These are phyloP conservation scores for Unio pictorum DNA, from an alignment of 2,888 invertebrate genomes.

Conservation along the genomic window DNA sequence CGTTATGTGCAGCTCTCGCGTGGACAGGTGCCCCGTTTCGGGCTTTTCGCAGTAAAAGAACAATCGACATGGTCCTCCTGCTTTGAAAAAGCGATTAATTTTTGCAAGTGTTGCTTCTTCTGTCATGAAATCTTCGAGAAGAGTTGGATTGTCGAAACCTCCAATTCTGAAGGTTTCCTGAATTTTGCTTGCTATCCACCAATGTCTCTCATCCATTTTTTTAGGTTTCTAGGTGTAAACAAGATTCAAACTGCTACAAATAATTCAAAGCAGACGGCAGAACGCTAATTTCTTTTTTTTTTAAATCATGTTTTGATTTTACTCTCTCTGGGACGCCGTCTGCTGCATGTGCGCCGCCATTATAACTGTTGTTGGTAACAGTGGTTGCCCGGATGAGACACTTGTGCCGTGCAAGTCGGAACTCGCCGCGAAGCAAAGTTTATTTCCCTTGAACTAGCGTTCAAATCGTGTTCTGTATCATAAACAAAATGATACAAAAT, in stretches of 20 bases:
- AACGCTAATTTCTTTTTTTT: not conserved
- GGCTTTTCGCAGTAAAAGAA: slow-evolving; percentile 68
- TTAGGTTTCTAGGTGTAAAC: not conserved
- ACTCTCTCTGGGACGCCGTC: slow-evolving; percentile 6
- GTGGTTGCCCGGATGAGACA: slow-evolving; percentile 46
- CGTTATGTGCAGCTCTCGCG: slow-evolving; percentile 61
- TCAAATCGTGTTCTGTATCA: too few relatives aligned
- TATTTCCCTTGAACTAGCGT: too few relatives aligned
- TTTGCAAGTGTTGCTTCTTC: slow-evolving; percentile 62
- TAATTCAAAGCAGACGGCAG: not conserved
- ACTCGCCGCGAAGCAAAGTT: too few relatives aligned
- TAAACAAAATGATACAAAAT: too few relatives aligned
- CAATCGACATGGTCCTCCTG: slow-evolving; percentile 66
- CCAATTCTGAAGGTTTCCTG: slow-evolving; percentile 71
- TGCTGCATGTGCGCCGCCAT: slow-evolving; percentile 51
- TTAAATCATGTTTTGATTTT: too few relatives aligned
- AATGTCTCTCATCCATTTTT: slow-evolving; percentile 71
- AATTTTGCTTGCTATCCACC: slow-evolving; percentile 72
- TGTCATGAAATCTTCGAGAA: slow-evolving; percentile 69
- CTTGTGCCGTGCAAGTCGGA: slow-evolving; percentile 7
- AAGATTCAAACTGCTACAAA: not conserved
- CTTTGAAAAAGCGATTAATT: slow-evolving; percentile 66
- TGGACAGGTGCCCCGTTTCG: slow-evolving; percentile 54
- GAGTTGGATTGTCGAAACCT: slow-evolving; percentile 66
- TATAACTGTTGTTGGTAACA: slow-evolving; percentile 61